Conservation (phyloP, 1,140 invertebrate genomes). For the Danaus plexippus region DNA sequence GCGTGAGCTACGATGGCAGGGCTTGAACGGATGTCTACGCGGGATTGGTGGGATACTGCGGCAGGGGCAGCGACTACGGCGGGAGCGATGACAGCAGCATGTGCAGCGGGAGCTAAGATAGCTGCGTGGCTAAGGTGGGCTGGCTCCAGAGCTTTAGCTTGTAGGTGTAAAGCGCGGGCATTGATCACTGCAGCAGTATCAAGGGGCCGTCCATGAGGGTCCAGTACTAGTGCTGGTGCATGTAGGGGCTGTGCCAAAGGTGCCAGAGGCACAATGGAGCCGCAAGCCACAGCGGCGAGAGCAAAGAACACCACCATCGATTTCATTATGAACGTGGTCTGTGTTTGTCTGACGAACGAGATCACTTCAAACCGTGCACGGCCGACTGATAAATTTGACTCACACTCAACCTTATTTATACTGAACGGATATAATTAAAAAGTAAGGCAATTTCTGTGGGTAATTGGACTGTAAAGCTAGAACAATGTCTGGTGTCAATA, state of each 20-base stretch:
- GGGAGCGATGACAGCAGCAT: slow-evolving; percentile 25
- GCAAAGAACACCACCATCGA: slow-evolving; percentile 46
- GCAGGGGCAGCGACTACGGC: slow-evolving; percentile 30
- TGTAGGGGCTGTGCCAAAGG: slow-evolving; percentile 44
- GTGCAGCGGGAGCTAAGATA: slow-evolving; percentile 20
- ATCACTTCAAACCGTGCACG: slow-evolving; percentile 58
- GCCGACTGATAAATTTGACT: slow-evolving; percentile 54
- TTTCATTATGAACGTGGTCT: slow-evolving; percentile 66
- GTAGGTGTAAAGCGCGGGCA: slow-evolving; percentile 61
- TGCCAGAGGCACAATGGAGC: slow-evolving; percentile 35
- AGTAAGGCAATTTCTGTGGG: slow-evolving; percentile 55
- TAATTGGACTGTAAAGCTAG: slow-evolving; percentile 48
- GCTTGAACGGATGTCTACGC: slow-evolving; percentile 43
- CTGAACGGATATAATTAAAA: slow-evolving; percentile 63
- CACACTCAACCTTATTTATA: slow-evolving; percentile 55
- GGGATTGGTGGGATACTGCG: slow-evolving; percentile 52
- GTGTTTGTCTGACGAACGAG: slow-evolving; percentile 52
- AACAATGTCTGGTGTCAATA: slow-evolving; percentile 67
- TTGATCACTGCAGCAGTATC: slow-evolving; percentile 67
- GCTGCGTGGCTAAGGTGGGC: slow-evolving; percentile 33
- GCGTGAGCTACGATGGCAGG: slow-evolving; percentile 36
- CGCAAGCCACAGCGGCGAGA: slow-evolving; percentile 43
- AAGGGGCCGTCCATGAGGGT: slow-evolving; percentile 57
- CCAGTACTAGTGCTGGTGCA: slow-evolving; percentile 48
- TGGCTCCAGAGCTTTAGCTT: slow-evolving; percentile 56